Percentiles rank a stretch among this genome's conserved stretches.
These are phyloP conservation scores for Hirtodrosophila duncani DNA, from an alignment of 2,888 invertebrate genomes.

Conservation along the genomic window DNA sequence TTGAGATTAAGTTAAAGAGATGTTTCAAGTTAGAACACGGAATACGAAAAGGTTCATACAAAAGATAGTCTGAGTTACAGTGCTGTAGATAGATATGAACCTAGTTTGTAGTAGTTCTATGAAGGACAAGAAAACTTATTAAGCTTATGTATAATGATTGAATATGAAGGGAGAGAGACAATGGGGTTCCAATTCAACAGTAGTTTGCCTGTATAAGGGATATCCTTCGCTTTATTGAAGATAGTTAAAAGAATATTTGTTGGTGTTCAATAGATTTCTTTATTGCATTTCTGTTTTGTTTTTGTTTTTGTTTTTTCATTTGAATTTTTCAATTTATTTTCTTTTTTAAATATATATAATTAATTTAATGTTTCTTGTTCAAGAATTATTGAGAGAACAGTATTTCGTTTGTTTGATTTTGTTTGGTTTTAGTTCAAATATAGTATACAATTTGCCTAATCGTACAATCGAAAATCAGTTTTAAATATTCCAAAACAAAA, in stretches of 20 bases:
- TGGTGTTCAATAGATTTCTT: conserved; percentile 70
- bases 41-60: no score
- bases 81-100: no score
- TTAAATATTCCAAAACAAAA: conserved; percentile 31
- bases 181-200: no score
- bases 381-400: conserved; percentile 69
- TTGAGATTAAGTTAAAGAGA: no score
- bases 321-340: conserved; percentile 11
- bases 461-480: conserved; percentile 64
- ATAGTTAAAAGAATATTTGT: neutral
- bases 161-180: no score
- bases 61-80: no score
- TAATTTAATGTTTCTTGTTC: conserved; percentile 55
- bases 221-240: no score
- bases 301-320: conserved; percentile 38
- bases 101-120: no score
- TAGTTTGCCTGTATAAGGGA: no score
- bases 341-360: conserved; percentile 48
- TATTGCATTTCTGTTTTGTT: conserved; percentile 54
- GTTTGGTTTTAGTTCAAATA: conserved; percentile 52
- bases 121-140: no score
- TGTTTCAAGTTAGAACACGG: no score
- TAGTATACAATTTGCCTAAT: conserved; percentile 69
- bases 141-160: no score
- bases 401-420: conserved; percentile 18